Evolutionary conservation across 2,888 invertebrate species (phyloP).

Genomic region (Bimastos eiseni): DNA sequence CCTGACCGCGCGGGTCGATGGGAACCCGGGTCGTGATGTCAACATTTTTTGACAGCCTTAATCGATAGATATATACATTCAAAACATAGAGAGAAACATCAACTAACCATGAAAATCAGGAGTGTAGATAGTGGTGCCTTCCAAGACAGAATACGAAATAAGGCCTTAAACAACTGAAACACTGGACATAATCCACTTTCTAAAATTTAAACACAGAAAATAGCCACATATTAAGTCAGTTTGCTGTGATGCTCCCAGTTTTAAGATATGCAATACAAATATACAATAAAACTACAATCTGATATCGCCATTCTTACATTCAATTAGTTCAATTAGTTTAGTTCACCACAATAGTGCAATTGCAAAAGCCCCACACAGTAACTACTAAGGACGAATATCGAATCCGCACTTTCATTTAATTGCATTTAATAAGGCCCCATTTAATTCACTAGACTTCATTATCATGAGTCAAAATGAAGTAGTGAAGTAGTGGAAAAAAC

Average conservation of each 20-base stretch:
- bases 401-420: too few relatives aligned
- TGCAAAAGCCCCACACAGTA: too few relatives aligned
- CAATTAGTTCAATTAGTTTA: too few relatives aligned
- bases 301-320: too few relatives aligned
- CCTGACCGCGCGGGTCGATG: too few relatives aligned
- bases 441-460: not conserved
- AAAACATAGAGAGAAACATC: not conserved
- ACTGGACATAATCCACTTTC: not conserved
- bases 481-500: not conserved
- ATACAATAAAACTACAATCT: too few relatives aligned
- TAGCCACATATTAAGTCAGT: not conserved
- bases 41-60: too few relatives aligned
- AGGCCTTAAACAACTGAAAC: not conserved
- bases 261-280: too few relatives aligned
- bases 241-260: not conserved
- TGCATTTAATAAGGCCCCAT: too few relatives aligned
- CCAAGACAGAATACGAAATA: not conserved
- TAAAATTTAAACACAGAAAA: not conserved
- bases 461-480: not conserved
- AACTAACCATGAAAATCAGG: not conserved
- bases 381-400: too few relatives aligned
- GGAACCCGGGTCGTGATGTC: too few relatives aligned
- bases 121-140: not conserved
- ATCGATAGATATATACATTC: not conserved
- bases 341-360: too few relatives aligned